Conservation (phyloP, 2,888 invertebrate genomes). For the Nudaria mundana region DNA sequence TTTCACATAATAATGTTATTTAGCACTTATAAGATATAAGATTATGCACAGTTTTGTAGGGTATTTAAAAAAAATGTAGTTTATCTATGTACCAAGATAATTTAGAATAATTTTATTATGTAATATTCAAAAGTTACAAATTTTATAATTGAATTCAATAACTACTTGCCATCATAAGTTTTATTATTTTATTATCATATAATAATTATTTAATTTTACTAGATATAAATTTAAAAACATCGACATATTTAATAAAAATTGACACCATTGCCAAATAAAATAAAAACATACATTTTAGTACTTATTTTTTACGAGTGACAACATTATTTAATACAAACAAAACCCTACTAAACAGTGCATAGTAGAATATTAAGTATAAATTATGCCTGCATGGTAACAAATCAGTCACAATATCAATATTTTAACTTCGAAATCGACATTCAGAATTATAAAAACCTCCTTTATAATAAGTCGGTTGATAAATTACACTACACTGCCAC, state of each 20-base stretch:
- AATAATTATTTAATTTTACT: not conserved
- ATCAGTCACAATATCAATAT: conserved; percentile 36
- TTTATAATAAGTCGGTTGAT: too few relatives aligned
- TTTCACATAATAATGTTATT: conserved; percentile 25
- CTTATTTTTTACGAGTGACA: not conserved
- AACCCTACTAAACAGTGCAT: conserved; percentile 20
- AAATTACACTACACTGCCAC: conserved; percentile 69
- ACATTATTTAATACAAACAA: not conserved
- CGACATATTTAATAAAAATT: not conserved
- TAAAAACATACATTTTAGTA: not conserved
- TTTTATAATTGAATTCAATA: not conserved
- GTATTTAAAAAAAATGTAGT: not conserved
- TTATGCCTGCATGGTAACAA: conserved; percentile 32
- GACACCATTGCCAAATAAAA: not conserved
- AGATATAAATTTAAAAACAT: not conserved
- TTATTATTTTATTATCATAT: not conserved
- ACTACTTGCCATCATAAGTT: not conserved
- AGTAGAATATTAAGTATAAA: conserved; percentile 21
- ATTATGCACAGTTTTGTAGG: conserved; percentile 19
- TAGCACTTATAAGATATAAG: conserved; percentile 16
- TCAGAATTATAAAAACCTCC: conserved; percentile 22
- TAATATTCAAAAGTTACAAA: not conserved
- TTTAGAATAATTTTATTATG: not conserved
- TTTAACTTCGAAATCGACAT: conserved; percentile 30
- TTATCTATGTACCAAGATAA: not conserved